Evolutionary conservation across 2,797 vertebrate genomes (phyloP), one percentile per base, ranked within the genome.

Genomic region (Helostoma temminkii): DNA sequence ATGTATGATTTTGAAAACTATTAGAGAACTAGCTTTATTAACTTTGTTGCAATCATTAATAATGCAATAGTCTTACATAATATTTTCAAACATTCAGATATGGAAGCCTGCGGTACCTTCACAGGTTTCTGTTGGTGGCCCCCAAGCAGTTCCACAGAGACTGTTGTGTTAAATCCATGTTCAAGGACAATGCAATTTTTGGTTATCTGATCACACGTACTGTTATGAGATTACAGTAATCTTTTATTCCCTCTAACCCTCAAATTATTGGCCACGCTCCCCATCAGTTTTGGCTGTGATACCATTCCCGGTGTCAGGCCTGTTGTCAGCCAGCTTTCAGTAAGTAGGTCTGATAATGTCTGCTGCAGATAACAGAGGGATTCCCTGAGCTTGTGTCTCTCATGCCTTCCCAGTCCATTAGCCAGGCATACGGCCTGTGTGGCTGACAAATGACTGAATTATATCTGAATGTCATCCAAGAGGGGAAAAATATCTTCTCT

Each of bases 351-450:
- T 81, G 85, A 90, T 88, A 77, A 82, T 76, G 84, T 83, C 82
- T 75, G 55, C 66, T 2, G n/a, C 76, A 76, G 85, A 90, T 90
- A 86, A 87, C 78, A 78, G 37, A 68, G 63, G 78, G 74, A 85
- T 81, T 87, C 79, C 81, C 83, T 54, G 46, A 68, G 80, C 85
- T 78, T 36, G 67, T 78, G 69, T 72, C 71, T 83, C 83, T 81
- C 75, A 75, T 71, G 80, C 64, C 73, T 76, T 78, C 81, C 70
- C 74, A 78, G 78, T 89, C 84, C 87, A 88, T 89, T 88, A 89
- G 79, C 81, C 80, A 52, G 55, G 71, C 67, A 39, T 63, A 46
- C 60, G 53, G 74, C 66, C 84, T 63, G 60, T 71, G 70, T 63
- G 80, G 70, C 75, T 78, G 82, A 85, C 80, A 78, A 80, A 84